Evolutionary conservation across 2,797 vertebrate genomes (phyloP).

Genomic region (Myotis vivesi): DNA sequence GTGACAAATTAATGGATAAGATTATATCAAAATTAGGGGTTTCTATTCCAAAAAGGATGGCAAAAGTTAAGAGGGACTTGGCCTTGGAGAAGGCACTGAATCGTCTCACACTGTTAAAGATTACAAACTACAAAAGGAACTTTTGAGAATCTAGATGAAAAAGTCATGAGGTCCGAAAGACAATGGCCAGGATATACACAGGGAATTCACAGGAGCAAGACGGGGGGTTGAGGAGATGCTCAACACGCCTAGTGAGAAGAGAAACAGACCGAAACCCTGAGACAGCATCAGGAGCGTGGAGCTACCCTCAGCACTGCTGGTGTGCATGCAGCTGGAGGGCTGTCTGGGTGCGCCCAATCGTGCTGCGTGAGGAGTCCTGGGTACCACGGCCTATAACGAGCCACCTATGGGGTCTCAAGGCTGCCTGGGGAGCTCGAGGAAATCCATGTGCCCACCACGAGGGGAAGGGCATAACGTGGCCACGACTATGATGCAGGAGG

Average conservation of each 20-base stretch:
- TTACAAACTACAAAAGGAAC: not conserved
- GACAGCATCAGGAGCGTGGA: too few species aligned
- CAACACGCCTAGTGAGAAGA: not conserved
- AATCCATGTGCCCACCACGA: not conserved
- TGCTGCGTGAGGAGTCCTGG: not conserved
- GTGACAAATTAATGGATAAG: too few species aligned
- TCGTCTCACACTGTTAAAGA: not conserved
- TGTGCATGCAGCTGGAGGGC: too few species aligned
- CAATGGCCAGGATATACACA: not conserved
- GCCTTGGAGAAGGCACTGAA: not conserved
- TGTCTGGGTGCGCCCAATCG: fast-evolving
- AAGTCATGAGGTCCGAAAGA: not conserved
- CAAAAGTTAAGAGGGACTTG: not conserved
- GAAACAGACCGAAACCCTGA: not conserved
- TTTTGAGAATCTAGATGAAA: not conserved
- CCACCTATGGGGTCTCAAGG: not conserved
- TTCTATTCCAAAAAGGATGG: not conserved
- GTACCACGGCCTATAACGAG: not conserved
- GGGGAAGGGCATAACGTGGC: fast-evolving
- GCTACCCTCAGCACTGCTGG: not conserved
- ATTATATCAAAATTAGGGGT: too few species aligned
- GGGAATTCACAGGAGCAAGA: not conserved
- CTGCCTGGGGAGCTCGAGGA: not conserved
- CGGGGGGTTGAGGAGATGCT: not conserved
- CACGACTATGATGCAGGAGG: not conserved